Conservation (phyloP, 2,797 vertebrate species). For the Microcaecilia unicolor region DNA sequence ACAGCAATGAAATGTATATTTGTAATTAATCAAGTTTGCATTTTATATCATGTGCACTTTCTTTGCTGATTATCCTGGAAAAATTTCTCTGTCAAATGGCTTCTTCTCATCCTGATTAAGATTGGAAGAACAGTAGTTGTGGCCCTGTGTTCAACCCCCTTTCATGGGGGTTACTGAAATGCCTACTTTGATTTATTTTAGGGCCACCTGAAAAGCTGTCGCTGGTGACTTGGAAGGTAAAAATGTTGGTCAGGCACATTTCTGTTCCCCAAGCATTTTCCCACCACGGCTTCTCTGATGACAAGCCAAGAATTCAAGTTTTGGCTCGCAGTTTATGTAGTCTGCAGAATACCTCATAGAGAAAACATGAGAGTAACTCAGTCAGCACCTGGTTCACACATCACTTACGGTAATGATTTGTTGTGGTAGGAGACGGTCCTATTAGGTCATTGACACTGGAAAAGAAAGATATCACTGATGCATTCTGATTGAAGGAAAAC, state of each 20-base stretch:
- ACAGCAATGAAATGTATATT: constrained; percentile 11
- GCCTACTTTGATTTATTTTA: constrained; percentile 6
- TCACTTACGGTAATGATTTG: too few species aligned
- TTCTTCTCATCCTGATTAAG: not conserved
- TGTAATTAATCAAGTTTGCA: constrained; percentile 14
- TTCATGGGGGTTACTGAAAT: constrained; percentile 17
- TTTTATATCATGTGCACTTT: constrained; percentile 5
- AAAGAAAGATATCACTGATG: too few species aligned
- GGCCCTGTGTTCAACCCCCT: constrained; percentile 2
- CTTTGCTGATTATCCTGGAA: constrained; percentile 2
- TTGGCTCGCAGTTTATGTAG: constrained; percentile 44
- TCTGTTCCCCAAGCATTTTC: constrained; percentile 29
- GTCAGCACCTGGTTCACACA: too few species aligned
- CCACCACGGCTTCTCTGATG: constrained; percentile 37
- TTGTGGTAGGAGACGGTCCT: too few species aligned
- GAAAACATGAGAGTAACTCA: constrained; percentile 42
- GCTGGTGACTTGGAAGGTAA: constrained; percentile 20
- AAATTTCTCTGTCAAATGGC: not conserved
- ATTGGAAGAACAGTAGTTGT: not conserved
- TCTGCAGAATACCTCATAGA: constrained; percentile 41
- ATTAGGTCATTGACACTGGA: too few species aligned
- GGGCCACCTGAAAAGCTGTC: constrained; percentile 12
- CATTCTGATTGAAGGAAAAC: too few species aligned
- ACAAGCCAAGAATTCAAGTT: constrained; percentile 36
- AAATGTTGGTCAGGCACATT: constrained; percentile 20